phyloP scores from a whole-genome alignment of 2,113 vertebrate genomes.

The Crotalus horridus region DNA sequence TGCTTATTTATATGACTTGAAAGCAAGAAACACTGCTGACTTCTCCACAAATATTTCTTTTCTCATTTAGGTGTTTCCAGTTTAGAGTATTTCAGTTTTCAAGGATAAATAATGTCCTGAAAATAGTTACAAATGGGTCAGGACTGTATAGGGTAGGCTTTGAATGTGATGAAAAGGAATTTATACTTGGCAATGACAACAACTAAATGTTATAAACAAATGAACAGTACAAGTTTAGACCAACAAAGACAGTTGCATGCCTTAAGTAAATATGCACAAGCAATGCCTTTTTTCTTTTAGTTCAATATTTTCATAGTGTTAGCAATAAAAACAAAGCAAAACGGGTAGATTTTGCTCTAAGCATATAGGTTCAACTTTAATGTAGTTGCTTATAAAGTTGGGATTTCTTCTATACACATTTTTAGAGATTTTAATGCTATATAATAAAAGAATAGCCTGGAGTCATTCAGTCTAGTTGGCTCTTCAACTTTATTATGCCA shows the following conservation, averaged over 20 bases:
- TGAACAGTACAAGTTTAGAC: not conserved
- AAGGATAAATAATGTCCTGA: not conserved
- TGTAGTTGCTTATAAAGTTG: not conserved
- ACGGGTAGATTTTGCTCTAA: not conserved
- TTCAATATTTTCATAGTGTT: not conserved
- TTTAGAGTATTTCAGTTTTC: not conserved
- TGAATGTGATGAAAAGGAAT: not conserved
- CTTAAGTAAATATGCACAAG: not conserved
- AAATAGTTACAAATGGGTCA: not conserved
- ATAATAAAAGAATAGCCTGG: accelerated
- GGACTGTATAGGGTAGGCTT: not conserved
- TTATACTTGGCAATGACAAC: not conserved
- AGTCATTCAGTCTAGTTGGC: not conserved
- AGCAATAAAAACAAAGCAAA: not conserved
- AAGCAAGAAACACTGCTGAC: not conserved
- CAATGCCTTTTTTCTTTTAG: not conserved
- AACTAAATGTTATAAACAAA: not conserved
- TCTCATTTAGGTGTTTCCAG: not conserved
- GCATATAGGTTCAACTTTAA: not conserved
- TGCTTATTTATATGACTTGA: not conserved
- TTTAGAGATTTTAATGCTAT: not conserved
- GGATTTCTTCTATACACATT: not conserved
- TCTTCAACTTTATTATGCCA: not conserved
- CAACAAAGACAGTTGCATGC: not conserved
- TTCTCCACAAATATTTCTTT: not conserved